Evolutionary conservation across 1,140 invertebrate species (phyloP).

Genomic region (Scylla paramamosain): DNA sequence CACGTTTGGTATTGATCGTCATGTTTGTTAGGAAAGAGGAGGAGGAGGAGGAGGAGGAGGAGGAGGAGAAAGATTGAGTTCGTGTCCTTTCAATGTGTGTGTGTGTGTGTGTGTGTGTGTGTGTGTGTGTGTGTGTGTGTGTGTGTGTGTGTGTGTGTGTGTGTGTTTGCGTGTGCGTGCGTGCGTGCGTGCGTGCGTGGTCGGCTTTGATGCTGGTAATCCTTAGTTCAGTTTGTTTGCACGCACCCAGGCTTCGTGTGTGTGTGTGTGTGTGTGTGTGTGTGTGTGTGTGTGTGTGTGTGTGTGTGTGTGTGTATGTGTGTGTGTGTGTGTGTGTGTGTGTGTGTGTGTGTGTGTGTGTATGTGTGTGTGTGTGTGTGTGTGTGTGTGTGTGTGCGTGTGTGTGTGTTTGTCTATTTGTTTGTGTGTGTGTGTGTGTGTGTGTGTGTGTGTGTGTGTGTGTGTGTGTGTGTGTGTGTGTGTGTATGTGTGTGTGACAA

Average conservation of each 20-base stretch:
- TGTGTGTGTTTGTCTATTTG: conserved; percentile 19
- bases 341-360: background rate
- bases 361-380: background rate
- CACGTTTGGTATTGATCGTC: background rate
- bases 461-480: background rate
- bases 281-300: conserved; percentile 44
- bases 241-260: background rate
- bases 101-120: conserved; percentile 4
- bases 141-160: conserved; percentile 24
- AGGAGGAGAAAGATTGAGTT: background rate
- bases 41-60: background rate
- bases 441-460: background rate
- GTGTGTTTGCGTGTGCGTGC: conserved; percentile 41
- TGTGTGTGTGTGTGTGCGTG: background rate
- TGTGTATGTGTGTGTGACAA: background rate
- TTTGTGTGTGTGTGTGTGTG: background rate
- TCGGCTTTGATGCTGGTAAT: background rate
- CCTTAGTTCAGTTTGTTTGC: background rate
- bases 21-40: background rate
- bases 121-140: conserved; percentile 30
- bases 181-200: conserved; percentile 25
- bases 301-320: background rate
- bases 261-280: conserved; percentile 45
- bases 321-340: background rate
- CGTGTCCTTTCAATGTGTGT: background rate